Evolutionary conservation across 2,113 vertebrate species (phyloP).

Genomic region (Charadrius vociferus): DNA sequence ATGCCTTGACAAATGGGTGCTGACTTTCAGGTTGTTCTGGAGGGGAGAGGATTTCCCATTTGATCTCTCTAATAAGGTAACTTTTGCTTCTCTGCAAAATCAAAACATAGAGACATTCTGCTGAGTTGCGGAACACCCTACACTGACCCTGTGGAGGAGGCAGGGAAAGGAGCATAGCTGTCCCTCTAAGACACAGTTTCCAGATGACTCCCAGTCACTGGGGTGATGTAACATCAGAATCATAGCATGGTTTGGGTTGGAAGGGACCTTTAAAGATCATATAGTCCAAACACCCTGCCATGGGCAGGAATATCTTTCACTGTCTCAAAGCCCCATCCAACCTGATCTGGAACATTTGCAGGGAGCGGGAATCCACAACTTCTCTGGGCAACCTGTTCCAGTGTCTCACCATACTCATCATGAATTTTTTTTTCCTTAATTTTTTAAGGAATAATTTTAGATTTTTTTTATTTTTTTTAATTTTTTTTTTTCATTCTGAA

Average conservation of each 20-base stretch:
- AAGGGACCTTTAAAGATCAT: background rate
- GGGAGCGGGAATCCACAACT: background rate
- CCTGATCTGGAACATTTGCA: background rate
- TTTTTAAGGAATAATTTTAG: too few species aligned
- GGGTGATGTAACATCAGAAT: background rate
- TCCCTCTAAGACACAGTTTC: background rate
- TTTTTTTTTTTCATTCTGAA: too few species aligned
- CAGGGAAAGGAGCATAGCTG: background rate
- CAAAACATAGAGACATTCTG: background rate
- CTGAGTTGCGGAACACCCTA: background rate
- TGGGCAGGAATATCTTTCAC: background rate
- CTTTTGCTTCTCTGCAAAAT: background rate
- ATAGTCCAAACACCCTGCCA: background rate
- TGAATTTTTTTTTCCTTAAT: background rate
- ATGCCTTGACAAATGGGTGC: background rate
- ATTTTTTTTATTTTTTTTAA: too few species aligned
- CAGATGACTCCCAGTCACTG: background rate
- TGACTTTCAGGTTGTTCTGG: background rate
- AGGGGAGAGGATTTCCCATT: background rate
- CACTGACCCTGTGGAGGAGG: background rate
- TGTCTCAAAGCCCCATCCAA: background rate
- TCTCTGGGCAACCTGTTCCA: background rate
- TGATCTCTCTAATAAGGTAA: background rate
- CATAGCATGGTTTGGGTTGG: background rate
- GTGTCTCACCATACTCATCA: accelerated